phyloP scores from a whole-genome alignment of 2,113 vertebrate species.

The Myiagra hebetior region DNA sequence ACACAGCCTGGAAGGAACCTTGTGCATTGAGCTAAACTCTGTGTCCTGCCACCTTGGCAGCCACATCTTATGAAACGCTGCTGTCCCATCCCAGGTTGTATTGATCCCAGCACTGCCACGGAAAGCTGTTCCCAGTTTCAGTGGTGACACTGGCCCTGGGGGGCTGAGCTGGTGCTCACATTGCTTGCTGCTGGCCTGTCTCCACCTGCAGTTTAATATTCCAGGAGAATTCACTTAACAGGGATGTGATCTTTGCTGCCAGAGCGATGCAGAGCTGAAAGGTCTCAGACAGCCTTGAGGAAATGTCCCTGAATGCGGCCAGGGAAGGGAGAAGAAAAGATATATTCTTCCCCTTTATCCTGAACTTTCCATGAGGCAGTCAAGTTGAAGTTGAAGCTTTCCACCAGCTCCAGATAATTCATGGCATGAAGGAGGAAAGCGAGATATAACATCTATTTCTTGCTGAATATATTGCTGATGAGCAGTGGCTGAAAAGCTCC shows the following conservation, averaged over 20 bases:
- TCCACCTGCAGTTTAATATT: constrained; percentile 11
- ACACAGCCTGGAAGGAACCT: not conserved
- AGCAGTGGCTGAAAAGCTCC: not conserved
- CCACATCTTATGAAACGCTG: not conserved
- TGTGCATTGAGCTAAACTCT: not conserved
- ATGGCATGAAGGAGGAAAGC: not conserved
- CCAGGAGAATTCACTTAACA: not conserved
- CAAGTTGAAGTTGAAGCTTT: not conserved
- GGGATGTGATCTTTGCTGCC: not conserved
- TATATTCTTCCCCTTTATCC: not conserved
- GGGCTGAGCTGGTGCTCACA: not conserved
- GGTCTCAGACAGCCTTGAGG: not conserved
- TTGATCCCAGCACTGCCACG: not conserved
- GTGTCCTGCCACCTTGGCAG: not conserved
- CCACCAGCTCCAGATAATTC: not conserved
- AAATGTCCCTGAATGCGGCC: not conserved
- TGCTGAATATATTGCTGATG: not conserved
- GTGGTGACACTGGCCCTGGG: not conserved
- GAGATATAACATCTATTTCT: not conserved
- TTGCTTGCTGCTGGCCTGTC: not conserved
- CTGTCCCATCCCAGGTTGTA: not conserved
- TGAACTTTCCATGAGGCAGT: not conserved
- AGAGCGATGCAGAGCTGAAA: not conserved
- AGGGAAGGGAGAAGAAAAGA: not conserved
- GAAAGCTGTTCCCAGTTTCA: not conserved